phyloP scores from a whole-genome alignment of 2,113 vertebrate genomes.

The Bucco capensis region DNA sequence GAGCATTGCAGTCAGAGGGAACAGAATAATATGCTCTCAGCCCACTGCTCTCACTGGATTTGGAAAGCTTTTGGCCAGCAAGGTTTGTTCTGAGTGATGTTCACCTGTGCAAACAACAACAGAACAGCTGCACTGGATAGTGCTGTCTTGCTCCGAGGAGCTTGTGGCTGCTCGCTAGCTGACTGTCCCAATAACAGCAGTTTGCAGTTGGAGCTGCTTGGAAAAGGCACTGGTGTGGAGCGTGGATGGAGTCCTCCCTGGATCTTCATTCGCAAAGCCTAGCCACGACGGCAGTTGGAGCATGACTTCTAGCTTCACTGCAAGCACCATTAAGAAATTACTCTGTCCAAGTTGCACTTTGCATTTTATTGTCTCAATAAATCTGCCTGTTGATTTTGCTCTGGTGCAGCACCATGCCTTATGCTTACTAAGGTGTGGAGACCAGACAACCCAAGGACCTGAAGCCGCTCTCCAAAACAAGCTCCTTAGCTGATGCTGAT shows the following conservation, averaged over 20 bases:
- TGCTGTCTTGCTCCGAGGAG: not conserved
- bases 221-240: too few relatives aligned
- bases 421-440: not conserved
- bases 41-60: not conserved
- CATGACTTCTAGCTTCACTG: not conserved
- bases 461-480: not conserved
- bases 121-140: not conserved
- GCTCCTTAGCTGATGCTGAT: not conserved
- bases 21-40: not conserved
- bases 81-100: not conserved
- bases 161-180: not conserved
- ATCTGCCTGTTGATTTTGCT: not conserved
- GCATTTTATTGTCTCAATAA: not conserved
- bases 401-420: not conserved
- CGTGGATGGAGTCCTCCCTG: too few relatives aligned
- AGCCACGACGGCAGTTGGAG: not conserved
- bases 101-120: not conserved
- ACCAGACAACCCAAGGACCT: not conserved
- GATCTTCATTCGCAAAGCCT: too few relatives aligned
- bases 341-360: not conserved
- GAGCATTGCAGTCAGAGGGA: not conserved
- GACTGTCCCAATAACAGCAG: not conserved
- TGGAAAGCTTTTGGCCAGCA: not conserved
- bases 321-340: not conserved
- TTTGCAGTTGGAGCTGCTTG: not conserved